Evolutionary conservation across 2,888 invertebrate species (phyloP), one percentile per base, ranked within the genome.

Genomic region (Toxonevra muliebris): DNA sequence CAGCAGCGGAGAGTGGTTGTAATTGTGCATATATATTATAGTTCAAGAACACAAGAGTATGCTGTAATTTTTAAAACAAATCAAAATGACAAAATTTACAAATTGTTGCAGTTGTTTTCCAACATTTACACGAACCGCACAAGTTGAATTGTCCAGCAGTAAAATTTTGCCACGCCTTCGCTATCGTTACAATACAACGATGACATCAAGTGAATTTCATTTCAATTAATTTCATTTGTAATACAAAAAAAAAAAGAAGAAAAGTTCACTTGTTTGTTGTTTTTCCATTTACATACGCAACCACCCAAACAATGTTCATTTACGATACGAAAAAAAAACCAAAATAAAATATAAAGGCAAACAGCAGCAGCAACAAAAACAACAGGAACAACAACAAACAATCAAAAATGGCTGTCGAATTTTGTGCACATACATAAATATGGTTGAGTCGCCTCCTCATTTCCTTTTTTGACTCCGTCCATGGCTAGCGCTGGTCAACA

Each of bases 341-440:
- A n/a, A n/a, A n/a, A n/a, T n/a, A n/a, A n/a, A n/a, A n/a, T n/a
- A n/a, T n/a, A n/a, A 30, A 2, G 7, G 30, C 30, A 7, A 30
- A 30, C 30, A 30, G 7, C 30, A 30, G 7, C 30, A 30, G 30
- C 30, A 30, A 30, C 30, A 30, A 30, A 4, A 30, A 30, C 30
- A 30, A 30, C 30, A 30, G 7, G 65, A 65, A 19, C 48, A 13
- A 20, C 9, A 1, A 53, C 61, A 42, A 53, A 30, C 30, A 30
- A 52, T 30, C 79, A 79, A 79, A 78, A 79, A 75, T 73, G 74
- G 68, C 70, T 75, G 77, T 77, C 79, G 77, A 79, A 78, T 79
- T 77, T 30, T 76, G 71, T 76, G 76, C 78, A 78, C 79, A 79
- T 78, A n/a, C 48, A 48, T 15, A 48, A n/a, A n/a, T 15, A 48